Conservation (phyloP, 2,888 invertebrate genomes). For the Hipparchia sbordonii region DNA sequence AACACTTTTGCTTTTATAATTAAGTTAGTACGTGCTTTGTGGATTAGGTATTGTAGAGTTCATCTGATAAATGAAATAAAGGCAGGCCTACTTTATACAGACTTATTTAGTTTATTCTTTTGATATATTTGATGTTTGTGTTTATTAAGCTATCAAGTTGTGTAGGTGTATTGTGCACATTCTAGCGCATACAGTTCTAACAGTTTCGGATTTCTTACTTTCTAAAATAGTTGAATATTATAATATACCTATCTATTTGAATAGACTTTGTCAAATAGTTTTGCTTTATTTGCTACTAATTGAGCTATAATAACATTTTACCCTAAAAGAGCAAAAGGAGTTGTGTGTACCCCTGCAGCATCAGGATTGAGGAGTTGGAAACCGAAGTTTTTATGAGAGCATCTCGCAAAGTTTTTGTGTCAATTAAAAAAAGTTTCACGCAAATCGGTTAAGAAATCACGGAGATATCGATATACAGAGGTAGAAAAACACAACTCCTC, state of each 20-base stretch:
- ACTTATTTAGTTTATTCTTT: neutral
- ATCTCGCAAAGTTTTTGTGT: too few relatives aligned
- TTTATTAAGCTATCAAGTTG: neutral
- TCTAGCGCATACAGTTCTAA: neutral
- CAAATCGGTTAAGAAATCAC: too few relatives aligned
- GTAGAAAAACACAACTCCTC: too few relatives aligned
- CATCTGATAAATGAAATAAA: neutral
- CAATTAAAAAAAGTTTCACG: too few relatives aligned
- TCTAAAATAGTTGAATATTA: constrained; percentile 6
- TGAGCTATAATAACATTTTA: neutral
- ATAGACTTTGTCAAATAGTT: neutral
- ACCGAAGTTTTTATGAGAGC: too few relatives aligned
- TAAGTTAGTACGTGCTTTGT: constrained; percentile 5
- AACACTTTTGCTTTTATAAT: constrained; percentile 6
- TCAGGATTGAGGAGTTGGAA: too few relatives aligned
- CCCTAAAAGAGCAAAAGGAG: too few relatives aligned
- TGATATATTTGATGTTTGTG: neutral
- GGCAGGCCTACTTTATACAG: neutral
- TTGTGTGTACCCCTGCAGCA: too few relatives aligned
- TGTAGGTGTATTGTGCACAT: constrained; percentile 3
- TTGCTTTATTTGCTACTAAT: too few relatives aligned
- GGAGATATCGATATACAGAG: too few relatives aligned
- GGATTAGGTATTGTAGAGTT: neutral
- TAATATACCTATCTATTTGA: too few relatives aligned
- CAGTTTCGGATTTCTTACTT: neutral